Base-by-base conservation (phyloP, 2,797 vertebrate species). In the Fratercula arctica region DNA sequence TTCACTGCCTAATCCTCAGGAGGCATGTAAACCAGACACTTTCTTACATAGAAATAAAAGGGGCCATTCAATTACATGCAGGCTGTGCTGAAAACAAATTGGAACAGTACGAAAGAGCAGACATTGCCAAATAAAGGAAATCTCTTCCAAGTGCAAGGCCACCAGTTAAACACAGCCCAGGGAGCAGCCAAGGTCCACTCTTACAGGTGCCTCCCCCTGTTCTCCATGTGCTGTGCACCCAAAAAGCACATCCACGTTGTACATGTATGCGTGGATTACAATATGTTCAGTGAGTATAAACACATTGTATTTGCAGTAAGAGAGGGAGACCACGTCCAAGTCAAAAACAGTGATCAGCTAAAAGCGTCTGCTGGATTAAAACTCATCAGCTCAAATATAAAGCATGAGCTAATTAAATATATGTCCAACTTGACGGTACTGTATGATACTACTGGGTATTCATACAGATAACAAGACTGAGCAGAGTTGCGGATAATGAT, bases 1-100 rank as follows among this genome's bases (percentile, higher is more conserved):
- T 96, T 96, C 93, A 90, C 69, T 81, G 91, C 67, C 85, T 97
- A 92, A 96, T 93, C 93, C 93, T 96, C 83, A 31, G 63, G 91
- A 92, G 93, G 73, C 87, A 84, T 72, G 70, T 94, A 93, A 97
- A 95, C 75, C 93, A 95, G 90, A n/a, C 83, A 3, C 74, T 94
- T 96, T 95, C 94, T 92, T 73, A 74, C 68, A 72, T 7, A 18
- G 51, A 85, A 95, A 95, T 94, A 81, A 96, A 97, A 94, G 91
- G 86, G 81, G 59, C 69, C 60, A 37, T 82, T 95, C 74, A 95
- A 76, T 95, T 95, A 68, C 87, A 37, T 72, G 81, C n/a, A 43
- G 87, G 56, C 69, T 80, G 57, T 82, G 90, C 82, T 90, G 94
- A 93, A 96, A 96, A 94, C 92, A 79, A 95, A 93, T 48, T 86